These are phyloP conservation scores for Dipodomys merriami DNA, from an alignment of 2,113 vertebrate species.

Conservation along the genomic window DNA sequence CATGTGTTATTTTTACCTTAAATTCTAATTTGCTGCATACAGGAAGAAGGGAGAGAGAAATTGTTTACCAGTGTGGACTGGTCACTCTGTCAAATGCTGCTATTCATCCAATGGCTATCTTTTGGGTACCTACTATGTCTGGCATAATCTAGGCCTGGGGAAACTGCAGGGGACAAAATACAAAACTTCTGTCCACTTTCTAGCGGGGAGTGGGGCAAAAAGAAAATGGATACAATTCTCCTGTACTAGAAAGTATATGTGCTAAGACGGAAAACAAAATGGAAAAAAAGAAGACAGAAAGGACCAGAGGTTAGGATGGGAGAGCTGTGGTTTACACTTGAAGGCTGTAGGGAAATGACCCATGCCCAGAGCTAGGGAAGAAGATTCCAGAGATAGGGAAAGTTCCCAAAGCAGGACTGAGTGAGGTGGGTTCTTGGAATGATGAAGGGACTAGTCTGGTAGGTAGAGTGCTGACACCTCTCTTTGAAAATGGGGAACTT, in stretches of 20 bases:
- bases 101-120: neutral
- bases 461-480: too few relatives aligned
- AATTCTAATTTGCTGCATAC: neutral
- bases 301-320: neutral
- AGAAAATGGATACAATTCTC: neutral
- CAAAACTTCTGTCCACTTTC: neutral
- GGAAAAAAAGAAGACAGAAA: neutral
- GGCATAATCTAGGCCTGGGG: neutral
- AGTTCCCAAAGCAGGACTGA: rapidly evolving
- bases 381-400: neutral
- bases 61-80: neutral
- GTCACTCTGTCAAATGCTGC: neutral
- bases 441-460: neutral
- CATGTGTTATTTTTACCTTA: neutral
- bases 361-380: neutral
- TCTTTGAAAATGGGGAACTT: neutral
- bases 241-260: neutral
- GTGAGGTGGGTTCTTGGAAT: neutral
- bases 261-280: neutral
- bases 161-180: neutral
- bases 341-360: neutral
- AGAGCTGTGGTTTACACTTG: neutral
- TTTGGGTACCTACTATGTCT: neutral
- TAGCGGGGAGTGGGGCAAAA: neutral
- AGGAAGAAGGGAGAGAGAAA: neutral